Base-by-base conservation (phyloP, 2,797 vertebrate genomes). In the Thaleichthys pacificus region DNA sequence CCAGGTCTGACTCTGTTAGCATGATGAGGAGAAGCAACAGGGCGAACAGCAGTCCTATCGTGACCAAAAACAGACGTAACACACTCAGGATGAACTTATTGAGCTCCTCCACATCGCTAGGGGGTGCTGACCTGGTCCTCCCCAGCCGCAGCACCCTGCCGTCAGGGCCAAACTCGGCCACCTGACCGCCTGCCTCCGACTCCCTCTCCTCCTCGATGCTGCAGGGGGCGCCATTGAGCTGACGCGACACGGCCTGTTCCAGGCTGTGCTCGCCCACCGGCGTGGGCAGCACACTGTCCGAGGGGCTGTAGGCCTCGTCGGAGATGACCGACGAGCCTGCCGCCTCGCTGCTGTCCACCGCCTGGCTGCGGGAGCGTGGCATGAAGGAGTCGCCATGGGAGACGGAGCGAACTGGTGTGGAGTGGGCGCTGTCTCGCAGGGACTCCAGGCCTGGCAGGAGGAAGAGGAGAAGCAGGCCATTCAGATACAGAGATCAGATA, bases 1-100 rank as follows among this genome's bases (percentile, higher is more conserved):
- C 97, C 93, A 99, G 94, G 90, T 98, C 95, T 67, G 97, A 99
- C 91, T 99, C 97, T 12, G 97, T 97, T 84, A 99, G 93, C 92
- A 96, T 88, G 91, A 99, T 96, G 76, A 99, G 96, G 88, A 99
- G 95, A 75, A 98, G 94, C 89, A 99, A 94, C 88, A 99, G 93
- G 77, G 93, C 95, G 82, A 97, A 95, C 83, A 99, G 94, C 86
- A 99, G 94, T 91, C 95, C 96, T 70, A 97, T 90, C 80, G 96
- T 98, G 83, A 97, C 96, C 85, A 98, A 93, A 86, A 99, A 95
- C 91, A 98, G 93, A 81, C 96, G 95, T 72, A 97, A 84, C 85
- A 99, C 96, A 77, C 95, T 98, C 88, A 96, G 91, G 87, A 97
- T 90, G 90, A 99, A 96, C 91, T 95, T 96, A 91, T 97, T 96